Base-by-base conservation (phyloP, 2,888 invertebrate species). In the Nebria salina region DNA sequence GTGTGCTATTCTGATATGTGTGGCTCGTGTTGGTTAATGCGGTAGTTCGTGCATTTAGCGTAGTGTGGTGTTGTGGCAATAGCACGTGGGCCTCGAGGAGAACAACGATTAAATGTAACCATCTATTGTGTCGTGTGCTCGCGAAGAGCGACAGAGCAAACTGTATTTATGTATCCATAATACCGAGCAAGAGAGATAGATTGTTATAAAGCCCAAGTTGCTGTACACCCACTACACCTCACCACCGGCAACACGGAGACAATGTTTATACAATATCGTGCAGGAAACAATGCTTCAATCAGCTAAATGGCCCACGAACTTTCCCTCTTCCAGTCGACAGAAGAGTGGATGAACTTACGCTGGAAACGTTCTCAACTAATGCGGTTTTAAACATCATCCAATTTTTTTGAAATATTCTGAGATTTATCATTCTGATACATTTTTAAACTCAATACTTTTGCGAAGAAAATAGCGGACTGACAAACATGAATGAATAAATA, bases 211-310 rank as follows among this genome's bases (percentile, higher is more conserved):
- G 5, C 70, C 70, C 70, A 54, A 54, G 54, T 54, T 54, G 54
- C 7, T 54, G 54, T 54, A 54, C 54, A 54, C 54, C 4, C 2
- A 8, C 54, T 7, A 5, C 54, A 54, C 54, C 7, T 7, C 54
- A 0, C 54, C 54, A 54, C 54, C 54, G 15, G 5, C 70, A 70
- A 70, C 70, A 70, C 54, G 54, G 79, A 43, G 79, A 79, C 79
- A 79, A 79, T 79, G 79, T 79, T 79, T 79, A 79, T 79, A 79
- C 74, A 79, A 75, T 74, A 79, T 79, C 79, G 79, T 54, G 66
- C 66, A 7, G 74, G 79, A 79, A 79, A 82, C 82, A 83, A 83
- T 82, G 83, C 83, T 83, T 84, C 84, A 83, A 84, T 84, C 83
- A 82, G 82, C 79, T 83, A 83, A 83, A 83, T 83, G 81, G 83